These are phyloP conservation scores for Epizoanthus fatuus DNA, from an alignment of 92 coral and sea anemone species.

Conservation along the genomic window DNA sequence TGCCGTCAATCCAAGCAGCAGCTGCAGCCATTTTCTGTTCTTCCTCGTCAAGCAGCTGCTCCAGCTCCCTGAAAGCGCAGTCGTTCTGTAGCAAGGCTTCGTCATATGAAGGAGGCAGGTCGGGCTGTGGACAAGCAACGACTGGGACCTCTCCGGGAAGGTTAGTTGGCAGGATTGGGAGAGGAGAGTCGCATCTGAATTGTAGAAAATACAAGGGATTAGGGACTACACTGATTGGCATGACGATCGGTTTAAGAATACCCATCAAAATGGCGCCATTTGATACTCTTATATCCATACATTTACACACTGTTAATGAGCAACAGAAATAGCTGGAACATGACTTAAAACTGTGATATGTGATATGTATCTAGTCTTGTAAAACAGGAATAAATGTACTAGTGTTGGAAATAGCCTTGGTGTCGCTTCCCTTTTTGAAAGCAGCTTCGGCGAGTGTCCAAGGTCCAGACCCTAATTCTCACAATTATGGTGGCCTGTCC, in stretches of 20 bases:
- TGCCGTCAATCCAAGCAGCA: conserved; percentile 12
- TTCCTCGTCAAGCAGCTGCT: conserved; percentile 23
- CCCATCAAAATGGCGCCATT: too few species aligned
- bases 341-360: too few species aligned
- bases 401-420: too few species aligned
- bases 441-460: too few species aligned
- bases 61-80: conserved; percentile 5
- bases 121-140: neutral
- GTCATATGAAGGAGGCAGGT: neutral
- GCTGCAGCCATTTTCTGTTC: conserved; percentile 2
- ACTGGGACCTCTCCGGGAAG: neutral
- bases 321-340: too few species aligned
- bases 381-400: too few species aligned
- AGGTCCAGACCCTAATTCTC: too few species aligned
- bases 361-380: too few species aligned
- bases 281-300: too few species aligned
- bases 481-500: too few species aligned
- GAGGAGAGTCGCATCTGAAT: conserved; percentile 24
- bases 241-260: neutral
- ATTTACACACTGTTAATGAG: too few species aligned
- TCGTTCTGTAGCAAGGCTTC: conserved; percentile 18
- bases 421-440: too few species aligned
- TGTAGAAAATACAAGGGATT: neutral
- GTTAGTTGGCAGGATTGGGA: conserved; percentile 1
- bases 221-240: neutral